These are phyloP conservation scores for Agrochola litura DNA, from an alignment of 2,888 invertebrate genomes.

Conservation along the genomic window DNA sequence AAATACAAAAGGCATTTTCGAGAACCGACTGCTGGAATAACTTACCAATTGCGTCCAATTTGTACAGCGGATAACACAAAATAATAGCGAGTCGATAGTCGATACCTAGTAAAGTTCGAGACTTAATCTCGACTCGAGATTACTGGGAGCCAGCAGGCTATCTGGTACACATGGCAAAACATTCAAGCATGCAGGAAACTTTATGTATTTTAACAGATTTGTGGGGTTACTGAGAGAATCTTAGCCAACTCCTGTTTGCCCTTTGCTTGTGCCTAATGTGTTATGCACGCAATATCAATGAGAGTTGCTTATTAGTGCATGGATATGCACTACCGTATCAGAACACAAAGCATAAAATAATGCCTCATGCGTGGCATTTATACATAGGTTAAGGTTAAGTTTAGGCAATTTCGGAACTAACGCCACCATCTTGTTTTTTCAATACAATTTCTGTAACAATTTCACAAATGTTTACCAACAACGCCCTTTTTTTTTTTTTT, in stretches of 20 bases:
- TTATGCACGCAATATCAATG: background rate
- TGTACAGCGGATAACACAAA: constrained; percentile 75
- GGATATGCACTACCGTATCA: background rate
- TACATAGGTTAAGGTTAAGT: no score
- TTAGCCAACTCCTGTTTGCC: background rate
- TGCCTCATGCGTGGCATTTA: background rate
- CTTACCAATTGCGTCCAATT: constrained; percentile 72
- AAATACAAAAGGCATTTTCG: constrained; percentile 51
- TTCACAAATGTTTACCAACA: background rate
- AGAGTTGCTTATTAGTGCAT: constrained; percentile 6
- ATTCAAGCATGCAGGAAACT: background rate
- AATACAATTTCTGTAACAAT: no score
- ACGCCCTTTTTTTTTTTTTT: no score
- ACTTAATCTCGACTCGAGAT: constrained; percentile 86
- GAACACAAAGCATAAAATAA: background rate
- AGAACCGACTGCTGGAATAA: constrained; percentile 64
- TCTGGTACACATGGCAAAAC: constrained; percentile 41
- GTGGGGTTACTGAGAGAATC: background rate
- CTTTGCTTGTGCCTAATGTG: background rate
- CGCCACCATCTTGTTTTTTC: background rate
- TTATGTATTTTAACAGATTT: background rate
- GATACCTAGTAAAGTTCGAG: constrained; percentile 83
- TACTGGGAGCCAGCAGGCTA: constrained; percentile 71
- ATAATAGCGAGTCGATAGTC: constrained; percentile 81
- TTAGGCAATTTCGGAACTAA: no score